Base-by-base conservation (phyloP, 2,888 invertebrate species). In the Sinhomidia bicolor region DNA sequence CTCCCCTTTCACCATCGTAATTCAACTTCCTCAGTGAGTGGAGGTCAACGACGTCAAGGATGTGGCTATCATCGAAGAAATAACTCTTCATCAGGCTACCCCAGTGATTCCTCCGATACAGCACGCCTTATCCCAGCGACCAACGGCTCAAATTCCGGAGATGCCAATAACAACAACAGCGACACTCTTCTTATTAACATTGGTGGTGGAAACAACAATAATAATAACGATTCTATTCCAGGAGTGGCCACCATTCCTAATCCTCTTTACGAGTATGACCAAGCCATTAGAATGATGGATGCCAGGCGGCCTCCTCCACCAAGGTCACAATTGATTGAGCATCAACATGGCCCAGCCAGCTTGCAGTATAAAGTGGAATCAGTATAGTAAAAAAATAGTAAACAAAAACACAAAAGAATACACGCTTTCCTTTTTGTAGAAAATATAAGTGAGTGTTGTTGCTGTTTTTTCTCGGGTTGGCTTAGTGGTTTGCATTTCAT, bases 121-220 rank as follows among this genome's bases (percentile, higher is more conserved):
- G 78, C 85, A 32, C 89, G 81, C 78, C 89, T 89, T 74, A 81
- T 89, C 36, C 84, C 84, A 26, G 20, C 79, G 14, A 83, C n/a
- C 17, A 83, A n/a, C 17, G 71, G 83, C 36, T 84, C 88, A 79
- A 54, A 62, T 47, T 57, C 79, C n/a, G 89, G 89, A 71, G 89
- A 89, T 85, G 81, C 85, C 62, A 89, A 89, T 23, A 89, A 89
- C 36, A 89, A 89, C 80, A 85, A 76, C n/a, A 84, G 79, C 57
- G 74, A 83, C 71, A 44, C 89, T 23, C 47, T 68, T 36, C 41
- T 76, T 7, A 81, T 81, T 12, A 85, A 80, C 51, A 84, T 84
- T 14, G 29, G 76, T 41, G 74, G 84, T 9, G 78, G 78, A 78
- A 80, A 71, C 23, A 85, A 76, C 20, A 85, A 85, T 17, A 80